Percentiles rank a stretch among this genome's conserved stretches.
phyloP scores from a whole-genome alignment of 2,113 vertebrate species.

The Leptocoma aspasia region DNA sequence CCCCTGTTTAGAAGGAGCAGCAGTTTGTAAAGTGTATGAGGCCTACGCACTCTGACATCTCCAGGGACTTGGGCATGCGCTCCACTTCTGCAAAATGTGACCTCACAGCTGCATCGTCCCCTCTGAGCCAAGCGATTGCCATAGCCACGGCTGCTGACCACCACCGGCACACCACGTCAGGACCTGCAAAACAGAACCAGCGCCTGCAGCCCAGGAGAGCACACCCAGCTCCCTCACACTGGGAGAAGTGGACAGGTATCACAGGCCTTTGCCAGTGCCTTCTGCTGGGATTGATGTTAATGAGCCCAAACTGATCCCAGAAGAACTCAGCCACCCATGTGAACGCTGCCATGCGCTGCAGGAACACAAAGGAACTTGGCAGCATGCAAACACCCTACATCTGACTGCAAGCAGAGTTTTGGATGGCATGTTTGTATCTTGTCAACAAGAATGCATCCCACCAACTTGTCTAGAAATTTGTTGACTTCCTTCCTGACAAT shows the following conservation, averaged over 20 bases:
- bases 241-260: not conserved
- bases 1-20: not conserved
- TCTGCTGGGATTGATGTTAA: not conserved
- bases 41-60: slow-evolving; percentile 85
- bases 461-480: not conserved
- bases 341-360: not conserved
- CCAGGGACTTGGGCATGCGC: slow-evolving; percentile 88
- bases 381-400: not conserved
- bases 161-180: slow-evolving; percentile 91
- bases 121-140: slow-evolving; percentile 87
- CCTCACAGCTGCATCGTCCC: slow-evolving; percentile 82
- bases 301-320: not conserved
- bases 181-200: slow-evolving; percentile 68
- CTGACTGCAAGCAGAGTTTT: not conserved
- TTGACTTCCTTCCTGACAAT: not conserved
- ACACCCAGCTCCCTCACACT: accelerated
- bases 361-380: not conserved
- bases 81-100: slow-evolving; percentile 85
- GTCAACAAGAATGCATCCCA: not conserved
- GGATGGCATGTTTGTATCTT: not conserved
- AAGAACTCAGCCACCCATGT: not conserved
- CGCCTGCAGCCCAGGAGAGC: not conserved
- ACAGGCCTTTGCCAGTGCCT: not conserved
- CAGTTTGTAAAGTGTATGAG: not conserved
- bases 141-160: slow-evolving; percentile 89